Conservation (phyloP, 1,140 invertebrate species). For the Drosophila mojavensis region DNA sequence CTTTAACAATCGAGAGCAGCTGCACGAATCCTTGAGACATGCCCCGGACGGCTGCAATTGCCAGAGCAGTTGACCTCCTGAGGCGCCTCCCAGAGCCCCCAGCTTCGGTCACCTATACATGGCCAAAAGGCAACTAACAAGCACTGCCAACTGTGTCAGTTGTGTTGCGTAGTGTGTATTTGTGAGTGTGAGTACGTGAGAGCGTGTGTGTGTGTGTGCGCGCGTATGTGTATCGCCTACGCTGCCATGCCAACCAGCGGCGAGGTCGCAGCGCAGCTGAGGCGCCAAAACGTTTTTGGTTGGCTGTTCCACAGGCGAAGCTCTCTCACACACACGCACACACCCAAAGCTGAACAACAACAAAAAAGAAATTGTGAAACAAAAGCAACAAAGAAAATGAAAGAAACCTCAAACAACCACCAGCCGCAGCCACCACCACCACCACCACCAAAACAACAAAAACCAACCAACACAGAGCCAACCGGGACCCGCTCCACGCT, state of each 20-base stretch:
- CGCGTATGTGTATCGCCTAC: conserved; percentile 52
- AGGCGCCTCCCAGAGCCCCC: neutral
- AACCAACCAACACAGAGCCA: neutral
- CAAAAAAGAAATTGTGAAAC: conserved; percentile 73
- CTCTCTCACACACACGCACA: conserved; percentile 53
- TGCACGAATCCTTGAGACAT: conserved; percentile 14
- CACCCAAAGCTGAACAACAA: conserved; percentile 13
- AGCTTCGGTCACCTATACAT: conserved; percentile 14
- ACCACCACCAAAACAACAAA: conserved; percentile 5
- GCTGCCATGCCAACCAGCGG: conserved; percentile 75
- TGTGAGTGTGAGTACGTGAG: conserved; percentile 1
- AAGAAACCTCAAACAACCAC: conserved; percentile 78
- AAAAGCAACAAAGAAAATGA: conserved; percentile 82
- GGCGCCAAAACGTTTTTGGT: conserved; percentile 77
- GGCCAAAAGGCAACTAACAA: conserved; percentile 29
- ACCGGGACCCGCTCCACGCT: neutral
- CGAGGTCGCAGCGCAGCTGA: conserved; percentile 66
- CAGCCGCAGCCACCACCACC: conserved; percentile 31
- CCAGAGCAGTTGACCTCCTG: conserved; percentile 40
- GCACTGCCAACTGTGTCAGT: conserved; percentile 69
- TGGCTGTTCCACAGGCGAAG: conserved; percentile 67
- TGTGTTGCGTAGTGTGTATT: conserved; percentile 29
- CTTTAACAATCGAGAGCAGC: conserved; percentile 45
- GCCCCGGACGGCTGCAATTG: conserved; percentile 6
- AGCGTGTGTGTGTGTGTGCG: conserved; percentile 20